phyloP scores from a whole-genome alignment of 1,140 invertebrate species.

The Anastatus disparis region DNA sequence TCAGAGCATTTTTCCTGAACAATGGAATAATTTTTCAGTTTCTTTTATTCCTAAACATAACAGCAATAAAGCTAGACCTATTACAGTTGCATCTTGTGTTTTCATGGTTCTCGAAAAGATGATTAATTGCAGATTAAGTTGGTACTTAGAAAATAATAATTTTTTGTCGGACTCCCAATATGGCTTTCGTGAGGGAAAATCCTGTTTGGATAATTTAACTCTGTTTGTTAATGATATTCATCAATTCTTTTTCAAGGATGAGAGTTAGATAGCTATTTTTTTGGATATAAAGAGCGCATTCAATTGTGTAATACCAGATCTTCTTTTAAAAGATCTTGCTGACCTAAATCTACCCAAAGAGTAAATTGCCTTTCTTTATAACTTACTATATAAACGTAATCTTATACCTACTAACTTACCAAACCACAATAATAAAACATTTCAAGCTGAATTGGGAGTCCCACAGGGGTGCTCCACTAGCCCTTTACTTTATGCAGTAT shows the following conservation, averaged over 20 bases:
- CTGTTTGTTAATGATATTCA: constrained; percentile 36
- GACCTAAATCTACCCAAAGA: not conserved
- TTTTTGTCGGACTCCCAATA: too few relatives aligned
- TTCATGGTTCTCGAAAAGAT: constrained; percentile 43
- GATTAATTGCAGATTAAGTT: constrained; percentile 40
- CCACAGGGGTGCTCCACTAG: not conserved
- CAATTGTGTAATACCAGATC: too few relatives aligned
- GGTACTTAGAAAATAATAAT: constrained; percentile 35
- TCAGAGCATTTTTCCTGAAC: constrained; percentile 34
- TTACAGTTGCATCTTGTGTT: constrained; percentile 40
- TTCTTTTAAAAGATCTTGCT: not conserved
- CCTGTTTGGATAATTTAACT: constrained; percentile 36
- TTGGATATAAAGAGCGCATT: constrained; percentile 36
- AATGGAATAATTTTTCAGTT: constrained; percentile 41
- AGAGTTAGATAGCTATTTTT: constrained; percentile 17
- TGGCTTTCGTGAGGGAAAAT: constrained; percentile 41
- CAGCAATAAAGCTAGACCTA: constrained; percentile 43
- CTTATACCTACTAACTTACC: not conserved
- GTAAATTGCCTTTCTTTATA: not conserved
- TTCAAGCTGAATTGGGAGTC: not conserved
- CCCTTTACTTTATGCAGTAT: not conserved
- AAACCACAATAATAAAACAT: not conserved
- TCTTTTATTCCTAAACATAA: constrained; percentile 47
- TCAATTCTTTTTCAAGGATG: constrained; percentile 29
- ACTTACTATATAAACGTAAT: not conserved